These are phyloP conservation scores for Cyanoliseus patagonus DNA, from an alignment of 2,113 vertebrate species.

Conservation along the genomic window DNA sequence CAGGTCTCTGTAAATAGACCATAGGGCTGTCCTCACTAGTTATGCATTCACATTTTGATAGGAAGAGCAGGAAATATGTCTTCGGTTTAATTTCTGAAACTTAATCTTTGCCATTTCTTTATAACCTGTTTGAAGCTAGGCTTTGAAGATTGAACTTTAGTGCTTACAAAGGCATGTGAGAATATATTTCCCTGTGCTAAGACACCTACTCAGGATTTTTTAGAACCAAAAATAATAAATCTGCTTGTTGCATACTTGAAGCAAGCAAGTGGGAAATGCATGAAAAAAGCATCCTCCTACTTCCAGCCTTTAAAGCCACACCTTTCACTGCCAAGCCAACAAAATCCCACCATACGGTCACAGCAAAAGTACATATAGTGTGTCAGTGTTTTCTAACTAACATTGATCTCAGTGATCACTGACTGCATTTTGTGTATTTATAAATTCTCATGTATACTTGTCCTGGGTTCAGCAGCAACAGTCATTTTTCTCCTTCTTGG, in stretches of 20 bases:
- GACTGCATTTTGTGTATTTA: neutral
- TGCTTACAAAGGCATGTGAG: neutral
- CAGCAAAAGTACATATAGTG: neutral
- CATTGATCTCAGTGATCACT: neutral
- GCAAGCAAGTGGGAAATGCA: neutral
- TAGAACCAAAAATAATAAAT: neutral
- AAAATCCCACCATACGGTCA: rapidly evolving
- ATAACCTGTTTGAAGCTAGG: neutral
- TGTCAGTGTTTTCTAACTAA: neutral
- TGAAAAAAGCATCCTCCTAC: neutral
- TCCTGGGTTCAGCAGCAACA: too few relatives aligned
- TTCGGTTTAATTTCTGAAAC: neutral
- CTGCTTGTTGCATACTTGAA: neutral
- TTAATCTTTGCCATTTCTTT: neutral
- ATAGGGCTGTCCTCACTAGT: neutral
- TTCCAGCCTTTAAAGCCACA: neutral
- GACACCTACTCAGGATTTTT: neutral
- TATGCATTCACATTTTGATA: neutral
- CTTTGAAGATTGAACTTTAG: neutral
- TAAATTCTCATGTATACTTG: neutral
- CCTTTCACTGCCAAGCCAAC: neutral
- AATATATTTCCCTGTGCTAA: neutral
- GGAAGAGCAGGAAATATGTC: neutral
- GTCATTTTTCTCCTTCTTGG: too few relatives aligned
- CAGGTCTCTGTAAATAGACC: neutral